Evolutionary conservation across 2,113 vertebrate genomes (phyloP).

Genomic region (Dermatemys mawii): DNA sequence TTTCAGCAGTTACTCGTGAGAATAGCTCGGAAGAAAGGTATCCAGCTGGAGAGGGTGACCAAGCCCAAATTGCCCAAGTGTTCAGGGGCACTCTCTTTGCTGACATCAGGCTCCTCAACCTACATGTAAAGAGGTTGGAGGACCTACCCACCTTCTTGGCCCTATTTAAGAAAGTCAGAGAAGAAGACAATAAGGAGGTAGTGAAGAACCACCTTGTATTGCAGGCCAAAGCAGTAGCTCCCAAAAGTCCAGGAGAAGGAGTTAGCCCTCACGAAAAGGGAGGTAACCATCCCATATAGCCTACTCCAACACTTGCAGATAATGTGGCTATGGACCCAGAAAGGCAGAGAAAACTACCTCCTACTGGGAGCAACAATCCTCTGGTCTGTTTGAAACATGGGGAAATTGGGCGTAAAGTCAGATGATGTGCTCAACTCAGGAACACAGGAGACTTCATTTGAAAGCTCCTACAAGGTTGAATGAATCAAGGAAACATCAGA

Average conservation of each 20-base stretch:
- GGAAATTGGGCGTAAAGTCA: background rate
- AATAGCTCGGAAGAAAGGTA: background rate
- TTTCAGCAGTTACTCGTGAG: background rate
- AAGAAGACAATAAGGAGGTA: background rate
- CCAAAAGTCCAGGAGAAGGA: background rate
- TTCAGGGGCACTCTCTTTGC: background rate
- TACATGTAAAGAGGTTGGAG: background rate
- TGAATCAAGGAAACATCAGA: background rate
- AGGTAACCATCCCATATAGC: background rate
- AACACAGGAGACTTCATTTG: background rate
- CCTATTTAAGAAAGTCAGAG: background rate
- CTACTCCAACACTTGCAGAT: background rate
- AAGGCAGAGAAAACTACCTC: background rate
- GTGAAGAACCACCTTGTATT: background rate
- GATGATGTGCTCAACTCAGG: background rate
- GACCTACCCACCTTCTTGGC: background rate
- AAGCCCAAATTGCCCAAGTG: background rate
- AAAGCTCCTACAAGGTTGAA: background rate
- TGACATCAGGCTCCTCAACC: background rate
- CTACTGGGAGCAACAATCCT: background rate
- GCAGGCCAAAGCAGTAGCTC: background rate
- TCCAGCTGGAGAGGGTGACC: background rate
- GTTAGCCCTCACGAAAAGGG: background rate
- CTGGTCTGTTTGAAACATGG: background rate
- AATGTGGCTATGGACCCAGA: background rate